Conservation (phyloP, 2,797 vertebrate genomes). For the Champsocephalus gunnari region DNA sequence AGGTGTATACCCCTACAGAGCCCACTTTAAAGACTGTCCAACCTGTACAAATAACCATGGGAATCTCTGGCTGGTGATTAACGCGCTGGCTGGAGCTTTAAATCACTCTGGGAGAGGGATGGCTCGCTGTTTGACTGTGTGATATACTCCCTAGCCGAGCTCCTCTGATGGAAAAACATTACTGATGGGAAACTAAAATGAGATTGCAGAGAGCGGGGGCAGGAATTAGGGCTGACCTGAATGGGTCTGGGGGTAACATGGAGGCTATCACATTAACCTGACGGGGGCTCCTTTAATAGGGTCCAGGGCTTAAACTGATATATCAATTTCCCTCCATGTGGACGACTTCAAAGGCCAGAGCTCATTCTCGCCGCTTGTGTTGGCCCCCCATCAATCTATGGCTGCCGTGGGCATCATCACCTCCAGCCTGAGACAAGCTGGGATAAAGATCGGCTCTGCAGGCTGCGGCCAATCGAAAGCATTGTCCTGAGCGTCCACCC, state of each 20-base stretch:
- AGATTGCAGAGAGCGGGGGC: constrained; percentile 75
- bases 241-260: constrained; percentile 82
- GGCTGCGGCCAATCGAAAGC: constrained; percentile 64
- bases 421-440: constrained; percentile 74
- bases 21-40: constrained; percentile 74
- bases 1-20: constrained; percentile 55
- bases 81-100: constrained; percentile 74
- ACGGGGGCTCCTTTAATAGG: constrained; percentile 87
- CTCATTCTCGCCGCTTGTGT: constrained; percentile 88
- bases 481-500: constrained; percentile 47
- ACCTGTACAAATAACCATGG: constrained; percentile 73
- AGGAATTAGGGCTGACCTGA: constrained; percentile 81
- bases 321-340: constrained; percentile 96
- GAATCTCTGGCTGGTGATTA: constrained; percentile 78
- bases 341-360: constrained; percentile 94
- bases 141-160: constrained; percentile 77
- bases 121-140: constrained; percentile 73
- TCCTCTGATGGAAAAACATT: constrained; percentile 79
- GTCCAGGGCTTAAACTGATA: constrained; percentile 92
- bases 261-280: constrained; percentile 89
- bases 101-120: constrained; percentile 77
- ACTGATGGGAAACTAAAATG: constrained; percentile 85
- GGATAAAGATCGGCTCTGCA: constrained; percentile 69
- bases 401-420: constrained; percentile 85
- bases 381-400: constrained; percentile 97